Evolutionary conservation across 2,888 invertebrate genomes (phyloP), one percentile per base, ranked within the genome.

Genomic region (Macaria liturata): DNA sequence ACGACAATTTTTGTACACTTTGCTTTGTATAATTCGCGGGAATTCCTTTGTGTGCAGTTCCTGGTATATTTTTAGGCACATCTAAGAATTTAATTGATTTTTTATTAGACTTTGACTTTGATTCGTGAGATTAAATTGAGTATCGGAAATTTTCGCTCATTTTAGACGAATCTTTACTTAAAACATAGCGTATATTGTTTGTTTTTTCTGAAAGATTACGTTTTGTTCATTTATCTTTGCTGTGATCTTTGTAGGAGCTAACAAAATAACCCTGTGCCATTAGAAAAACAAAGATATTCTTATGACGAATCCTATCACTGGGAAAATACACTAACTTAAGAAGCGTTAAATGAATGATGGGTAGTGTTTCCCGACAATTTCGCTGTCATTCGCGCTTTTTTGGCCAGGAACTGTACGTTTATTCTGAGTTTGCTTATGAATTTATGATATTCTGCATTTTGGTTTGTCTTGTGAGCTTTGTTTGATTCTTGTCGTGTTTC

Each of bases 1-100:
- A 64, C 59, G 67, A 67, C 62, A 62, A 64, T 65, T 60, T 66
- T 60, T 71, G 68, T 61, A 69, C 69, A 70, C 64, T 68, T 34
- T 37, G 70, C 71, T 75, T 79, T 81, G 83, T 86, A 75, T 81
- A 71, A 67, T 82, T 56, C 72, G 87, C 86, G 75, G 73, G 78
- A 65, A 68, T 72, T 67, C 57, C 45, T 54, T 3, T 50, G 43
- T 55, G 49, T 59, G 49, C 9, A 58, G 42, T n/a, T 42, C 42
- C n/a, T 42, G 9, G 4, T 4, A 5, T 4, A 8, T 42, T 42
- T n/a, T n/a, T 5, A 1, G 42, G 42, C 42, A 42, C 9, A n/a
- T 3, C 42, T 5, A n/a, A n/a, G 9, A 42, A 8, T 39, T 39
- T 7, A 39, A 39, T 8, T 8, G 39, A 39, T 3, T 8, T 39